Conservation (phyloP, 2,113 vertebrate species). For the Eudyptes chrysolophus region DNA sequence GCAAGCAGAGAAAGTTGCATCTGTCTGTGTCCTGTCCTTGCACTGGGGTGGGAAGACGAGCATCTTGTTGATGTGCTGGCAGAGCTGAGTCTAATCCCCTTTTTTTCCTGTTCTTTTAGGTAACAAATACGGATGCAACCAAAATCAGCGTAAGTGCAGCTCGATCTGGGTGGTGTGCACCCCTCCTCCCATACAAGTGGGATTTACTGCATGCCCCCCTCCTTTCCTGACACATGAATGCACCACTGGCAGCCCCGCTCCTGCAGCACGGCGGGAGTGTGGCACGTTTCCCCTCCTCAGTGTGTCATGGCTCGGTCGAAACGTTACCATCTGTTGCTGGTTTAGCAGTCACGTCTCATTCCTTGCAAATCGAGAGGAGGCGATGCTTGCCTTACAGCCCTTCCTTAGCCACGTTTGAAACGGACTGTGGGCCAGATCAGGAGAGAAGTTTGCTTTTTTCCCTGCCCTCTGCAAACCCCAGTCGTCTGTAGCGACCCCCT, state of each 20-base stretch:
- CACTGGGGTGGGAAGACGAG: neutral
- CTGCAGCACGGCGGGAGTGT: neutral
- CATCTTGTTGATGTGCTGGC: neutral
- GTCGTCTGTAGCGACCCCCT: neutral
- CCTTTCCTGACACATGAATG: neutral
- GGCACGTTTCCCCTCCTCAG: neutral
- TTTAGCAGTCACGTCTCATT: neutral
- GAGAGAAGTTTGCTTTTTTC: too few relatives aligned
- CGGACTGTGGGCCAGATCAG: neutral
- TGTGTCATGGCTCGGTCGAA: neutral
- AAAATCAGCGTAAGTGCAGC: slow-evolving; percentile 94
- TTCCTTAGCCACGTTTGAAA: neutral
- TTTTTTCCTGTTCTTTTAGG: slow-evolving; percentile 76
- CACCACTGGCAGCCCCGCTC: neutral
- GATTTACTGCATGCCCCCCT: neutral
- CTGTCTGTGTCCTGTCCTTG: neutral
- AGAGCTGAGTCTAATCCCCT: slow-evolving; percentile 8
- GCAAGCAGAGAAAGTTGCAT: neutral
- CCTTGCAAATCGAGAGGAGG: neutral
- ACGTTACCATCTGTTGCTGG: neutral
- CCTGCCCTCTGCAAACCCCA: neutral
- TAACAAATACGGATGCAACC: slow-evolving; percentile 85
- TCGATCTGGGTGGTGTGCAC: neutral
- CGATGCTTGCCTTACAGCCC: neutral
- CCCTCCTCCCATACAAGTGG: neutral